Conservation (phyloP, 2,113 vertebrate species). For the Podilymbus podiceps region DNA sequence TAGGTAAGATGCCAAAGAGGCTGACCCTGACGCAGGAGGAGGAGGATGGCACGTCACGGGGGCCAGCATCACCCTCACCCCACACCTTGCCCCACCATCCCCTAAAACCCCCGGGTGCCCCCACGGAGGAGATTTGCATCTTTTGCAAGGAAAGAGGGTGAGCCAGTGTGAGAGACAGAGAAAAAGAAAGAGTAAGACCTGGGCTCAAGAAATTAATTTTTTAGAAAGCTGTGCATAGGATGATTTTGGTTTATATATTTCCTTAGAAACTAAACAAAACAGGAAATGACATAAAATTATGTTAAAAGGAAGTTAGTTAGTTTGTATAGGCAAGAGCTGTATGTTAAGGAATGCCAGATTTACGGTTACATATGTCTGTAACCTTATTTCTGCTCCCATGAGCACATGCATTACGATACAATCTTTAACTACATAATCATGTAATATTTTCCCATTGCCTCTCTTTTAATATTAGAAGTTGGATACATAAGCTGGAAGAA, state of each 20-base stretch:
- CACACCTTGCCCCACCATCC: neutral
- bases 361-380: neutral
- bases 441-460: constrained; percentile 42
- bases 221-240: neutral
- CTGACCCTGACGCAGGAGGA: neutral
- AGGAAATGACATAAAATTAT: constrained; percentile 36
- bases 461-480: constrained; percentile 19
- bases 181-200: neutral
- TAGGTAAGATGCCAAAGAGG: neutral
- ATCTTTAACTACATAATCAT: constrained; percentile 10
- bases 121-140: neutral
- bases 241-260: constrained; percentile 4
- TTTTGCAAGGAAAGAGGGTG: neutral
- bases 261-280: constrained; percentile 37
- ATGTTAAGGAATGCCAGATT: constrained; percentile 39
- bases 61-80: neutral
- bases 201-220: neutral
- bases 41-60: rapidly evolving
- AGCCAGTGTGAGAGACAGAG: neutral
- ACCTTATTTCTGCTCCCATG: constrained; percentile 2
- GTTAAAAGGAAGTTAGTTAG: constrained; percentile 33
- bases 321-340: constrained; percentile 8
- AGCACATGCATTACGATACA: constrained; percentile 3
- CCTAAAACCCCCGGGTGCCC: neutral
- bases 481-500: neutral